Evolutionary conservation across 1,140 invertebrate species (phyloP).

Genomic region (Bombus waltoni): DNA sequence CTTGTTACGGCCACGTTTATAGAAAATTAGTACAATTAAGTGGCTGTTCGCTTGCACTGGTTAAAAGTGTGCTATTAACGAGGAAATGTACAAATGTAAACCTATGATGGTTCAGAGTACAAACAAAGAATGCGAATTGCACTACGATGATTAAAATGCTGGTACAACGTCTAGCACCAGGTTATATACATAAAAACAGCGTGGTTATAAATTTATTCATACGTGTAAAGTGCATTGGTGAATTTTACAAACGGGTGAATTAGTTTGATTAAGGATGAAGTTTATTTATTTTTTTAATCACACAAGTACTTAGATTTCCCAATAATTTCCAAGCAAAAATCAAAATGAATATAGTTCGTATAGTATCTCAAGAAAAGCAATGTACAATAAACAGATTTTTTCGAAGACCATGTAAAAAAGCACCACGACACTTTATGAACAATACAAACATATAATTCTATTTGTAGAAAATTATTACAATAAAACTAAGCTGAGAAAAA

Average conservation of each 20-base stretch:
- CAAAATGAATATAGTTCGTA: slow-evolving; percentile 14
- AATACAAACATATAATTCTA: slow-evolving; percentile 17
- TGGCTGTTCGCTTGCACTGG: slow-evolving; percentile 38
- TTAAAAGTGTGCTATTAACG: slow-evolving; percentile 21
- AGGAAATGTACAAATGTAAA: slow-evolving; percentile 51
- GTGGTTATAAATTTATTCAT: slow-evolving; percentile 49
- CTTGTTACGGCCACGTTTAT: slow-evolving; percentile 28
- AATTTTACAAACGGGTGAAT: slow-evolving; percentile 20
- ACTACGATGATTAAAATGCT: slow-evolving; percentile 16
- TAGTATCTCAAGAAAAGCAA: slow-evolving; percentile 6
- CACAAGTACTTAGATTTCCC: slow-evolving; percentile 6
- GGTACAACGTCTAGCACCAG: slow-evolving; percentile 19
- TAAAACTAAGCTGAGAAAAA: slow-evolving; percentile 17
- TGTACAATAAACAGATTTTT: slow-evolving; percentile 20
- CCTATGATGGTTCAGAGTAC: slow-evolving; percentile 44
- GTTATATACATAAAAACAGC: slow-evolving; percentile 39
- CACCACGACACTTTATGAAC: not conserved
- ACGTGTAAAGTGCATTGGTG: slow-evolving; percentile 23
- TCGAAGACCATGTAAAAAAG: not conserved
- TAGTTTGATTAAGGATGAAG: slow-evolving; percentile 32
- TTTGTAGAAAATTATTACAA: slow-evolving; percentile 37
- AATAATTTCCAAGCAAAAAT: slow-evolving; percentile 42
- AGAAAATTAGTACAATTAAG: slow-evolving; percentile 51
- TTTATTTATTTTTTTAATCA: slow-evolving; percentile 58
- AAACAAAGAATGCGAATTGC: slow-evolving; percentile 42